phyloP scores from a whole-genome alignment of 2,797 vertebrate species.

The Artibeus lituratus region DNA sequence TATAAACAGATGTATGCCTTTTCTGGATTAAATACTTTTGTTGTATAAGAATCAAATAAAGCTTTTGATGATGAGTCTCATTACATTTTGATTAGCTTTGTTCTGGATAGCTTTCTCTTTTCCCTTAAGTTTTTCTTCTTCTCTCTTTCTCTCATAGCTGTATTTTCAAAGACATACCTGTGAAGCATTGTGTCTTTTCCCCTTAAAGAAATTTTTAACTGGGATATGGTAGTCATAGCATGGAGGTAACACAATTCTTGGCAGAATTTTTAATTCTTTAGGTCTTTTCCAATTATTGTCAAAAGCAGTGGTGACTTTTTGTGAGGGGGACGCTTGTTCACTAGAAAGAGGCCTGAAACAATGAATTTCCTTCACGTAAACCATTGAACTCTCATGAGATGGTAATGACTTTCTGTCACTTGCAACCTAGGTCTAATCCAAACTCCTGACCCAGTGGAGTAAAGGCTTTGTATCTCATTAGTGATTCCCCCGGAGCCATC shows the following conservation, averaged over 20 bases:
- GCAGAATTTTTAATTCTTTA: constrained; percentile 56
- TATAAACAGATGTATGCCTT: background rate
- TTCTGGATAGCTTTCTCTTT: background rate
- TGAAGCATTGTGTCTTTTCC: background rate
- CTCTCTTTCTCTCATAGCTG: background rate
- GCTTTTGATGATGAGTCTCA: background rate
- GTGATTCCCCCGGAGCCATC: constrained; percentile 55
- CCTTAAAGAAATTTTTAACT: background rate
- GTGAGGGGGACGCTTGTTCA: constrained; percentile 52
- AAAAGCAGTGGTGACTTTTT: constrained; percentile 54
- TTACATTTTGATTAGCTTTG: background rate
- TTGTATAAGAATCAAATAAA: background rate
- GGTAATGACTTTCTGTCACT: constrained; percentile 72
- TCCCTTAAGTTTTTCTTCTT: background rate
- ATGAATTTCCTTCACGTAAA: constrained; percentile 64
- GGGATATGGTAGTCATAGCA: constrained; percentile 23
- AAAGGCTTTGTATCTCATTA: constrained; percentile 70
- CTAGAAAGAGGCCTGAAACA: constrained; percentile 69
- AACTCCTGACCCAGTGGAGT: constrained; percentile 61
- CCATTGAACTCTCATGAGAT: constrained; percentile 66
- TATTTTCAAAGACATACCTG: background rate
- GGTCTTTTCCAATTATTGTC: constrained; percentile 55
- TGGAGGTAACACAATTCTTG: background rate
- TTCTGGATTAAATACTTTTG: constrained; percentile 36
- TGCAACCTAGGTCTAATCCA: constrained; percentile 49